A percentile compares a stretch with the other conserved stretches of the same genome.
Conservation (phyloP, 2,888 invertebrate genomes). For the Heteromurus nitidus region DNA sequence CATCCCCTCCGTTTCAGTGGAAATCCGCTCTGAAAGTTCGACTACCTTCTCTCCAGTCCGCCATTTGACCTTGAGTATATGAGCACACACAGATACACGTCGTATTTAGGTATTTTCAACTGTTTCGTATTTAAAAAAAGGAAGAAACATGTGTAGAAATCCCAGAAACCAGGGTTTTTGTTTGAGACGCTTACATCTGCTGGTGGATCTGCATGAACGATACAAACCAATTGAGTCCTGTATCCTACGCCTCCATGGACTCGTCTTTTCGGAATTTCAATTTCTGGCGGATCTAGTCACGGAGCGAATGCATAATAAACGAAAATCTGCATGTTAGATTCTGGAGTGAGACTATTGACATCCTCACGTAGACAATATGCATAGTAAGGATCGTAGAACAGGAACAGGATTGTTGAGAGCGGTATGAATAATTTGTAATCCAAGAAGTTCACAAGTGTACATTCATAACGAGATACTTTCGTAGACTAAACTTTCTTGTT, state of each 20-base stretch:
- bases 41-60: slow-evolving; percentile 64
- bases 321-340: too few relatives aligned
- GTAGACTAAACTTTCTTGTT: background rate
- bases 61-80: slow-evolving; percentile 68
- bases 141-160: too few relatives aligned
- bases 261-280: slow-evolving; percentile 81
- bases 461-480: too few relatives aligned
- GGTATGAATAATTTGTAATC: too few relatives aligned
- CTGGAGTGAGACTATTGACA: too few relatives aligned
- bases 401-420: too few relatives aligned
- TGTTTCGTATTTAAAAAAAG: too few relatives aligned
- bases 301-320: too few relatives aligned
- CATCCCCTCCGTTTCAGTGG: slow-evolving; percentile 78
- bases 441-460: too few relatives aligned
- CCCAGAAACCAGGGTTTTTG: background rate
- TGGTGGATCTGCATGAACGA: slow-evolving; percentile 82
- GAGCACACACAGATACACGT: background rate
- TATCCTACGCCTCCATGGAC: slow-evolving; percentile 85
- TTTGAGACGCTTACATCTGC: slow-evolving; percentile 79
- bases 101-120: too few relatives aligned
- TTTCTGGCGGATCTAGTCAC: slow-evolving; percentile 86
- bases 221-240: slow-evolving; percentile 83
- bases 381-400: too few relatives aligned
- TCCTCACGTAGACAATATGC: too few relatives aligned
- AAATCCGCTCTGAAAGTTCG: slow-evolving; percentile 75